Percentiles rank a stretch among this genome's conserved stretches.
These are phyloP conservation scores for Centruroides sculpturatus DNA, from an alignment of 1,140 invertebrate species.

Conservation along the genomic window DNA sequence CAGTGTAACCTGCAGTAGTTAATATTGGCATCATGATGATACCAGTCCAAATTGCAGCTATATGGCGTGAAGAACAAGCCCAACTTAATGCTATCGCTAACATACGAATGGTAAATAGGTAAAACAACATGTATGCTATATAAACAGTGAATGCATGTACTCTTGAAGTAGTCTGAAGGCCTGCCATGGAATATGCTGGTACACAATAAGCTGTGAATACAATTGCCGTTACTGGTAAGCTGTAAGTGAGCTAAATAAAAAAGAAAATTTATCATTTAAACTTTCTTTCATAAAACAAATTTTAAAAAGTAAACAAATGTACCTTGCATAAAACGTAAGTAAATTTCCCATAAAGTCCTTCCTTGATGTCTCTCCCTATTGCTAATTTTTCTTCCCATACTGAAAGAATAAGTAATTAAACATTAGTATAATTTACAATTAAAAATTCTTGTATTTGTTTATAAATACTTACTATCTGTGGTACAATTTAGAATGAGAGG, in stretches of 20 bases:
- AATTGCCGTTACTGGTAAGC: slow-evolving; percentile 41
- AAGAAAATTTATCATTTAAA: background rate
- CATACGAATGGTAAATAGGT: slow-evolving; percentile 53
- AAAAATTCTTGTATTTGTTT: background rate
- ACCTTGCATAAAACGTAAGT: slow-evolving; percentile 65
- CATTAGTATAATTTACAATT: background rate
- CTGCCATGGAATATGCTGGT: slow-evolving; percentile 78
- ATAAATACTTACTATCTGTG: slow-evolving; percentile 33
- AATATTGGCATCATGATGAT: slow-evolving; percentile 46
- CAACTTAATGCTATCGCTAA: slow-evolving; percentile 52
- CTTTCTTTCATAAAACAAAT: too few species aligned
- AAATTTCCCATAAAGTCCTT: slow-evolving; percentile 59
- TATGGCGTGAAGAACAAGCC: slow-evolving; percentile 30
- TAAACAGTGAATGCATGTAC: slow-evolving; percentile 55
- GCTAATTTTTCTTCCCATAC: slow-evolving; percentile 47
- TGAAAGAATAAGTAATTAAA: slow-evolving; percentile 8
- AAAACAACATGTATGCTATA: slow-evolving; percentile 63
- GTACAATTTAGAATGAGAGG: slow-evolving; percentile 54
- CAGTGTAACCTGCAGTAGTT: slow-evolving; percentile 49
- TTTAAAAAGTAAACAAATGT: slow-evolving; percentile 20
- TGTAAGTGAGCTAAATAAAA: slow-evolving; percentile 39
- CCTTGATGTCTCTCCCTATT: slow-evolving; percentile 58
- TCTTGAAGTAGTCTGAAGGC: slow-evolving; percentile 42
- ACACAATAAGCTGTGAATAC: slow-evolving; percentile 66
- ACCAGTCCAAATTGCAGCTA: slow-evolving; percentile 40